Percentiles rank a stretch among this genome's conserved stretches.
These are phyloP conservation scores for Caenorhabditis parvicauda DNA, from an alignment of 2,888 invertebrate genomes.

Conservation along the genomic window DNA sequence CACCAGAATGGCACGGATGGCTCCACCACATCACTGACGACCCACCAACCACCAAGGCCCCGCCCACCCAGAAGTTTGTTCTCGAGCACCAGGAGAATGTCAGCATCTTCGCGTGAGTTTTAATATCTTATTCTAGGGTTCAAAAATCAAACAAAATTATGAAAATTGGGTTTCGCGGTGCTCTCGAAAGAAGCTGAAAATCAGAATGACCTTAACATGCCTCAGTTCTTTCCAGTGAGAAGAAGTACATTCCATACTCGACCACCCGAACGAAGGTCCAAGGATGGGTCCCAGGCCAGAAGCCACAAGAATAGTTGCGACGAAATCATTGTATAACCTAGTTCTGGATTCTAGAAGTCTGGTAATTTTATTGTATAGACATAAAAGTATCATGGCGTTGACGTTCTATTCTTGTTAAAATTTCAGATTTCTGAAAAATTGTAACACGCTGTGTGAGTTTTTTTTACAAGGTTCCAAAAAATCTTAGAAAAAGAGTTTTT, in stretches of 20 bases:
- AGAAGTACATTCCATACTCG: slow-evolving; percentile 81
- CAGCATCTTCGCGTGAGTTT: slow-evolving; percentile 65
- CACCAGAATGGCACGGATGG: slow-evolving; percentile 95
- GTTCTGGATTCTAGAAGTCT: no score
- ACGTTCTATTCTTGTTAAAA: no score
- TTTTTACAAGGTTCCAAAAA: no score
- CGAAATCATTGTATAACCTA: no score
- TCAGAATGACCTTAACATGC: not conserved
- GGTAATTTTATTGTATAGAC: no score
- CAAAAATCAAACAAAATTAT: not conserved
- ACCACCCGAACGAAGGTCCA: slow-evolving; percentile 84
- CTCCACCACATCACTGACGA: slow-evolving; percentile 86
- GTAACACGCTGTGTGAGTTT: no score
- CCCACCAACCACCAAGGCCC: slow-evolving; percentile 73
- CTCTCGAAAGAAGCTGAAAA: not conserved
- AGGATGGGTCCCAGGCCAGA: slow-evolving; percentile 73
- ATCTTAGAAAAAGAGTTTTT: no score
- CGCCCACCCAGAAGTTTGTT: slow-evolving; percentile 80
- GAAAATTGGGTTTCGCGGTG: not conserved
- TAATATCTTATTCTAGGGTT: no score
- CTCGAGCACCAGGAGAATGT: slow-evolving; percentile 79
- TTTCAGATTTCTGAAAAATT: no score
- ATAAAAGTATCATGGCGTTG: no score
- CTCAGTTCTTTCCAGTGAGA: slow-evolving; percentile 34
- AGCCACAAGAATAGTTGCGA: no score